Evolutionary conservation across 2,113 vertebrate genomes (phyloP).

Genomic region (Lethenteron camtschaticum): DNA sequence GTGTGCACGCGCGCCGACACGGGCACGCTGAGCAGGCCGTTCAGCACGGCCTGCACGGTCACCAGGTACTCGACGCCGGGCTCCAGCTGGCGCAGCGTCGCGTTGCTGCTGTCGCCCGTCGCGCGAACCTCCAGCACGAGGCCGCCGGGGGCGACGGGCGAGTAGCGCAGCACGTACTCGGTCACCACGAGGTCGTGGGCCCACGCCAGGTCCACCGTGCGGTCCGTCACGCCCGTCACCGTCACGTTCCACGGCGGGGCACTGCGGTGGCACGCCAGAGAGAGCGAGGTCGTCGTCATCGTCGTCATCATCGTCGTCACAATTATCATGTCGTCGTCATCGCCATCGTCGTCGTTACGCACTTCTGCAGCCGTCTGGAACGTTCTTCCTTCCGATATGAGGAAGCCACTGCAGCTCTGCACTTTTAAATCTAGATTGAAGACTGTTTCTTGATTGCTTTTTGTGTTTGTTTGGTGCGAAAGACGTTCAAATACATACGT

Average conservation of each 20-base stretch:
- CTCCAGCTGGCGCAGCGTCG: constrained; percentile 48
- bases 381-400: too few species aligned
- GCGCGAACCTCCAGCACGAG: constrained; percentile 54
- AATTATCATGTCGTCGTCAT: too few species aligned
- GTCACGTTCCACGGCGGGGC: constrained; percentile 53
- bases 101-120: constrained; percentile 47
- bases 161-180: constrained; percentile 66
- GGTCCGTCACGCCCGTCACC: constrained; percentile 44
- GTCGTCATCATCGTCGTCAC: too few species aligned
- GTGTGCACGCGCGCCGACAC: constrained; percentile 48
- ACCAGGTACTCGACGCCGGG: constrained; percentile 72
- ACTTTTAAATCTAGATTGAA: too few species aligned
- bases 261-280: constrained; percentile 23
- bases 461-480: too few species aligned
- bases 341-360: too few species aligned
- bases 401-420: too few species aligned
- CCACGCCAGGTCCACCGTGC: constrained; percentile 60
- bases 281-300: too few species aligned
- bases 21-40: constrained; percentile 48
- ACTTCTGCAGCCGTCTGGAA: too few species aligned
- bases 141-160: constrained; percentile 35
- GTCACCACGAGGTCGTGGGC: constrained; percentile 45
- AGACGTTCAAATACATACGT: too few species aligned
- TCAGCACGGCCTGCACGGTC: constrained; percentile 61
- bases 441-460: too few species aligned